Base-by-base conservation (phyloP, 2,113 vertebrate species). In the Cheilinus undulatus region DNA sequence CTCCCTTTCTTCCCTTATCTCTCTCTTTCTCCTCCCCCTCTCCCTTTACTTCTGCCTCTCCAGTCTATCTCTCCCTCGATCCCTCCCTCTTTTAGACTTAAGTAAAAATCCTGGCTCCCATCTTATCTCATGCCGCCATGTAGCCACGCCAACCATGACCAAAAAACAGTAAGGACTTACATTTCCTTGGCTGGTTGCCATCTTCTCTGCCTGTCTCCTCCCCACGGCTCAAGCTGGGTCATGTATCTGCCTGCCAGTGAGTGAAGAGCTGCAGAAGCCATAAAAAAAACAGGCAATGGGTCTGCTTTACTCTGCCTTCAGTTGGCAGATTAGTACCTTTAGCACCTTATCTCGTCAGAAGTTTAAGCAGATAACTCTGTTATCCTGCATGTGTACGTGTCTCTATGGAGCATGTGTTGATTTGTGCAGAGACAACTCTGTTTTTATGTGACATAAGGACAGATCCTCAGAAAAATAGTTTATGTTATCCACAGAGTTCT, bases 51-150 rank as follows among this genome's bases (percentile, higher is more conserved):
- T 51, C 48, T 71, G 42, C 48, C 53, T 73, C 30, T 79, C 48
- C 52, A 48, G 26, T 63, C 27, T 38, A 59, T 52, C 52, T 71
- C 65, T 69, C 56, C 38, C 36, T 38, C 58, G 4, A 59, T 58
- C 56, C 70, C 46, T 65, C 59, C 60, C 24, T 74, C 64, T 81
- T 81, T 71, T 51, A 68, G 54, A 79, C 52, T 83, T 79, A 76
- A 80, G 81, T 76, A 66, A 78, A 77, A 88, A 82, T 81, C 83
- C 83, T 83, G 66, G 85, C 89, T 76, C 69, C 62, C 73, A 76
- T 88, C 87, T 92, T 92, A 91, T 91, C 89, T 81, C 57, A 57
- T 50, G 69, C 81, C 80, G 88, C 80, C 89, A 88, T 87, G 80
- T 88, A 88, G 82, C 34, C 60, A 76, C 46, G 42, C 82, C 83